These are phyloP conservation scores for Scatophagus argus DNA, from an alignment of 2,113 vertebrate species.

Conservation along the genomic window DNA sequence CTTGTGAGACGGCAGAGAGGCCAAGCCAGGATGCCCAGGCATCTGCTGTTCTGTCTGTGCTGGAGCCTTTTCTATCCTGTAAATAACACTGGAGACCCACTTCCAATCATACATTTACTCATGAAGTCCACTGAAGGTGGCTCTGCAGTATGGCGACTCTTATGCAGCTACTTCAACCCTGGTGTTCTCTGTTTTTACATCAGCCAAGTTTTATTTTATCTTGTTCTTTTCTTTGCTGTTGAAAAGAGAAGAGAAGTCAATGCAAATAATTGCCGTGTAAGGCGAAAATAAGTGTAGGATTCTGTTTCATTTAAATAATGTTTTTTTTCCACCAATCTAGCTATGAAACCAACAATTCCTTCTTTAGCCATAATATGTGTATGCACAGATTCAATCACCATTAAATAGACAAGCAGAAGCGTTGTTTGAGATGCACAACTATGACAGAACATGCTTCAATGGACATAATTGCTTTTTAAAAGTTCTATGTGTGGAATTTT, in stretches of 20 bases:
- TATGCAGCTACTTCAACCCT: neutral
- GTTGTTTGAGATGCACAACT: conserved; percentile 11
- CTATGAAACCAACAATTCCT: conserved; percentile 2
- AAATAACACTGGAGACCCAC: conserved; percentile 43
- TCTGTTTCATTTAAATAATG: conserved; percentile 7
- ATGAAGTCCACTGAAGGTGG: neutral
- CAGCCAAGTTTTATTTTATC: neutral
- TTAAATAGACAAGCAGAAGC: conserved; percentile 11
- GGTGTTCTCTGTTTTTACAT: neutral
- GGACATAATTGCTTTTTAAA: conserved; percentile 6
- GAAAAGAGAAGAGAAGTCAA: neutral
- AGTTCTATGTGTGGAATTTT: neutral
- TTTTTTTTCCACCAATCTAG: neutral
- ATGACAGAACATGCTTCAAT: neutral
- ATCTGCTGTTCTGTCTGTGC: conserved; percentile 57
- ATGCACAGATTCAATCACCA: conserved; percentile 13
- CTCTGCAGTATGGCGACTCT: conserved; percentile 1
- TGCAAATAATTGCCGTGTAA: neutral
- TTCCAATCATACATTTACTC: conserved; percentile 10
- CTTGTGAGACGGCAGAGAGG: conserved; percentile 49
- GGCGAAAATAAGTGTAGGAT: conserved; percentile 7
- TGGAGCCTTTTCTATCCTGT: conserved; percentile 26
- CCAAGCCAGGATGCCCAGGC: conserved; percentile 44
- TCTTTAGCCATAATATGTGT: neutral
- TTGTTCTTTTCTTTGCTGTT: neutral